phyloP scores from a whole-genome alignment of 2,113 vertebrate species.

The Poeciliopsis prolifica region DNA sequence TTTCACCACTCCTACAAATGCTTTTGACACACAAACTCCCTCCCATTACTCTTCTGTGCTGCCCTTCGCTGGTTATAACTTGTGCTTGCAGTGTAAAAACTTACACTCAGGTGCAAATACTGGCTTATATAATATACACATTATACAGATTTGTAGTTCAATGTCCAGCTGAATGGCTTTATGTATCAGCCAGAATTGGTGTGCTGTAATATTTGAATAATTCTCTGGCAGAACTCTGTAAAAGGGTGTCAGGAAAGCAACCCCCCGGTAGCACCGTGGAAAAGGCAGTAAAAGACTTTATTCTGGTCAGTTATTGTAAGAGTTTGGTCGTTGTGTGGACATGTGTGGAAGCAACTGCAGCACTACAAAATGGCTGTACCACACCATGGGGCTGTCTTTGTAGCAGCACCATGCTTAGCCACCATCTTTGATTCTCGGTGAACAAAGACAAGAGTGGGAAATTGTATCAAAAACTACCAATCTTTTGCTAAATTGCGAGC shows the following conservation, averaged over 20 bases:
- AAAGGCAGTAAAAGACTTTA: not conserved
- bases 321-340: not conserved
- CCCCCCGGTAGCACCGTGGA: not conserved
- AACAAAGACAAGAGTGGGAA: conserved; percentile 48
- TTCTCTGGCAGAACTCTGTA: too few relatives aligned
- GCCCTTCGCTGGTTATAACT: conserved; percentile 47
- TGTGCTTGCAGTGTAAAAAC: conserved; percentile 23
- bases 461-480: not conserved
- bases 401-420: conserved; percentile 49
- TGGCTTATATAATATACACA: conserved; percentile 33
- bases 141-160: conserved; percentile 16
- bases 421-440: conserved; percentile 66
- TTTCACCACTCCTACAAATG: conserved; percentile 53
- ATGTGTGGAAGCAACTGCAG: conserved; percentile 42
- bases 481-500: not conserved
- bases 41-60: conserved; percentile 46
- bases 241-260: not conserved
- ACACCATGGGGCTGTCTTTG: conserved; percentile 46
- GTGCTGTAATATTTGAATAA: conserved; percentile 1
- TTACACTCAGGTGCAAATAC: conserved; percentile 51
- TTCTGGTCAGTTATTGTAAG: not conserved
- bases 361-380: conserved; percentile 74
- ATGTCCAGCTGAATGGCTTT: conserved; percentile 27
- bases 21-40: conserved; percentile 50
- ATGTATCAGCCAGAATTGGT: conserved; percentile 28